phyloP scores from a whole-genome alignment of 2,888 invertebrate genomes.

The Ernsta delagoae region DNA sequence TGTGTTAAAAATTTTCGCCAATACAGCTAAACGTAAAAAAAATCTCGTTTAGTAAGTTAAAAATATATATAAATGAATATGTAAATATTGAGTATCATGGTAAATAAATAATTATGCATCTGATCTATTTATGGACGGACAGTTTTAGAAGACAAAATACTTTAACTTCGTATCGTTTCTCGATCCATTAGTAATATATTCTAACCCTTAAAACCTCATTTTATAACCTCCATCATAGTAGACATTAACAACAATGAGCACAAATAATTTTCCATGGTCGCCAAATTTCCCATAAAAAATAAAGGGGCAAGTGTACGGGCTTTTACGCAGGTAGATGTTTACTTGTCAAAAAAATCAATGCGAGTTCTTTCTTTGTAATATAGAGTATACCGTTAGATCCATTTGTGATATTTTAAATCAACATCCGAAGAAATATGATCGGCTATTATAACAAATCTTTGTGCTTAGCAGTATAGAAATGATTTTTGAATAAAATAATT shows the following conservation, averaged over 20 bases:
- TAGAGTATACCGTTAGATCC: conserved; percentile 69
- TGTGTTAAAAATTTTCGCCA: not conserved
- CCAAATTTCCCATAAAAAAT: conserved; percentile 60
- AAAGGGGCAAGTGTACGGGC: conserved; percentile 72
- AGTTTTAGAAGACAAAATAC: no score
- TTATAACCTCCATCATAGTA: conserved; percentile 4
- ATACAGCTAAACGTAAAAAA: not conserved
- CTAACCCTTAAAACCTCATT: not conserved
- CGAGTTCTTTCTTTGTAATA: conserved; percentile 64
- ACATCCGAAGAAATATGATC: conserved; percentile 63
- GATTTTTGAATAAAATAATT: no score
- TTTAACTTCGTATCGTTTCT: no score
- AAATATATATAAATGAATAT: not conserved
- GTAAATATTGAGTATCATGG: not conserved
- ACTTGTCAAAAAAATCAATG: conserved; percentile 45
- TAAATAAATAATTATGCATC: no score
- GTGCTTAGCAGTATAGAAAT: no score
- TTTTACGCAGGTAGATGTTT: conserved; percentile 17
- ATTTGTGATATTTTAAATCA: conserved; percentile 58
- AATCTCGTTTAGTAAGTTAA: not conserved
- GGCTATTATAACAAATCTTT: conserved; percentile 35
- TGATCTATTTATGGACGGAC: no score
- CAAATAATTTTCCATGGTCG: conserved; percentile 63
- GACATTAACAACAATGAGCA: conserved; percentile 45
- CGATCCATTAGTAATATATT: not conserved